phyloP scores from a whole-genome alignment of 2,113 vertebrate genomes.

The Halcyon senegalensis region DNA sequence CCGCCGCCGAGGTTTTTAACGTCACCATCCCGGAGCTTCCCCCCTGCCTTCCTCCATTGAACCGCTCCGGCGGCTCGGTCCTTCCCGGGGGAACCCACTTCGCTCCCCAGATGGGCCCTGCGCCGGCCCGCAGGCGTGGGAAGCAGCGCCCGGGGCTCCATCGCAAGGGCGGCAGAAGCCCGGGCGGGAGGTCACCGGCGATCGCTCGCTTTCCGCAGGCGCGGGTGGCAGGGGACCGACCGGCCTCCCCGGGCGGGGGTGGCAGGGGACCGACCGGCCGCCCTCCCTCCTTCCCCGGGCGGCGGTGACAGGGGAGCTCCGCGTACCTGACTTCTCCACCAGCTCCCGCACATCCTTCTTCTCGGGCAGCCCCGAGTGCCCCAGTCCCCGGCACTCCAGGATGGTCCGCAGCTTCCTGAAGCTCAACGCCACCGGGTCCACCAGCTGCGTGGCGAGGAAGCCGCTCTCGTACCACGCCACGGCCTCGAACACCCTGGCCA shows the following conservation, averaged over 20 bases:
- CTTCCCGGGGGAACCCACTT: not conserved
- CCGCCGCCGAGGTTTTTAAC: not conserved
- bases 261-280: not conserved
- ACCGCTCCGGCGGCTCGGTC: not conserved
- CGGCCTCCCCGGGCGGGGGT: not conserved
- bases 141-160: not conserved
- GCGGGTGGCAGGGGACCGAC: not conserved
- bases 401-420: conserved; percentile 93
- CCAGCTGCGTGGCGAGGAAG: conserved; percentile 91
- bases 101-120: not conserved
- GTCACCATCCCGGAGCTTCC: not conserved
- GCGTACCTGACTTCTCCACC: conserved; percentile 90
- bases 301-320: not conserved
- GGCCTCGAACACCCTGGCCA: conserved; percentile 93
- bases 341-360: conserved; percentile 93
- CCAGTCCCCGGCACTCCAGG: conserved; percentile 91
- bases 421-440: conserved; percentile 92
- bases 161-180: not conserved
- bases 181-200: not conserved
- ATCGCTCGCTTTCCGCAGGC: not conserved
- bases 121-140: not conserved
- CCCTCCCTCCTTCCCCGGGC: not conserved
- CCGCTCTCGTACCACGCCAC: conserved; percentile 96
- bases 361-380: conserved; percentile 88
- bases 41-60: not conserved